Evolutionary conservation across 2,888 invertebrate genomes (phyloP).

Genomic region (Clepsis dumicolana): DNA sequence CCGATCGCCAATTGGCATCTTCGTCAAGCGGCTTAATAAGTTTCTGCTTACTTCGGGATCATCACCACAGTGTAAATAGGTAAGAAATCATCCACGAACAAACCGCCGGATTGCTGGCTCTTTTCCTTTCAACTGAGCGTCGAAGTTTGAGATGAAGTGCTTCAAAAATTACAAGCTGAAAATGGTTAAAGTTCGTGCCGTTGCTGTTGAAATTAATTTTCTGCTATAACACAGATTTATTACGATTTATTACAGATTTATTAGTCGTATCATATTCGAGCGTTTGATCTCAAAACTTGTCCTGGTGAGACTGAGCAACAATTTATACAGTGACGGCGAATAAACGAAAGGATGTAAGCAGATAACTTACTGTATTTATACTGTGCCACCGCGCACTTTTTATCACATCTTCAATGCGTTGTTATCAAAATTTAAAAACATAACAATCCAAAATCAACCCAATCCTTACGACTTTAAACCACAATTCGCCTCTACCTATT

Average conservation of each 20-base stretch:
- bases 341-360: neutral
- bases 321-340: neutral
- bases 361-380: neutral
- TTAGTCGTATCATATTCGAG: too few relatives aligned
- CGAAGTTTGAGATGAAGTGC: too few relatives aligned
- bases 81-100: neutral
- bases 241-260: too few relatives aligned
- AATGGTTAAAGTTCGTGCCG: too few relatives aligned
- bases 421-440: conserved; percentile 34
- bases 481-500: conserved; percentile 25
- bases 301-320: too few relatives aligned
- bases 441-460: conserved; percentile 47
- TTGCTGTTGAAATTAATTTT: too few relatives aligned
- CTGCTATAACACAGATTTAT: too few relatives aligned
- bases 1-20: conserved; percentile 72
- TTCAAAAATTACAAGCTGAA: too few relatives aligned
- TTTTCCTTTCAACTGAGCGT: too few relatives aligned
- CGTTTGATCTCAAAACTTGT: too few relatives aligned
- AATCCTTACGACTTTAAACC: neutral
- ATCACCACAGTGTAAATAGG: conserved; percentile 49
- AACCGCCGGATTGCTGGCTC: neutral
- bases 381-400: conserved; percentile 59
- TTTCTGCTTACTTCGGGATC: conserved; percentile 78
- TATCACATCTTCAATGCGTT: conserved; percentile 49
- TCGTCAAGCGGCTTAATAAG: conserved; percentile 77